phyloP scores from a whole-genome alignment of 2,888 invertebrate genomes.

The Limnephilus marmoratus region DNA sequence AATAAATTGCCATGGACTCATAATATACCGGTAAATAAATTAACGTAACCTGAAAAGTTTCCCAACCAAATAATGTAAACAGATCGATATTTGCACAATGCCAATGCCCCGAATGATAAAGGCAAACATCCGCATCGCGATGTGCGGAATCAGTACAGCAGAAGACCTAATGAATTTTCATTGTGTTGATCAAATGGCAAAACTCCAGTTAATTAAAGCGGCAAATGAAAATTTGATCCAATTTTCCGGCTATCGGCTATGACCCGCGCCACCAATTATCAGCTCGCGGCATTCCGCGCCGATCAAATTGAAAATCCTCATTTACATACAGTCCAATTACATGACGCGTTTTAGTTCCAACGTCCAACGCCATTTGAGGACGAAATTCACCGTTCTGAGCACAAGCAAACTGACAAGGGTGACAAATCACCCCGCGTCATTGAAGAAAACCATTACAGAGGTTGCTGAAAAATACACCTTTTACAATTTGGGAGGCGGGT shows the following conservation, averaged over 20 bases:
- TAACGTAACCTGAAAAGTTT: not conserved
- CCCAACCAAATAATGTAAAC: not conserved
- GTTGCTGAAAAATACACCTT: not conserved
- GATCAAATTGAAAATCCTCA: slow-evolving; percentile 33
- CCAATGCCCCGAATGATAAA: not conserved
- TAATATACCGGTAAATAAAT: too few species aligned
- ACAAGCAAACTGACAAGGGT: too few species aligned
- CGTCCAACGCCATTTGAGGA: not conserved
- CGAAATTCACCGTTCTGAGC: not conserved
- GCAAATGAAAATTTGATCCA: slow-evolving; percentile 21
- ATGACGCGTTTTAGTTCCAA: not conserved
- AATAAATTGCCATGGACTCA: too few species aligned
- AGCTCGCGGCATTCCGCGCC: slow-evolving; percentile 1
- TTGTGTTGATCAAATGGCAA: slow-evolving; percentile 20
- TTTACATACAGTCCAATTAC: slow-evolving; percentile 25
- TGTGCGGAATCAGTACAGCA: not conserved
- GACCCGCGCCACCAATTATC: not conserved
- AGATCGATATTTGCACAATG: not conserved
- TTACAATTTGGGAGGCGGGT: not conserved
- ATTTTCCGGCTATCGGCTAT: slow-evolving; percentile 4
- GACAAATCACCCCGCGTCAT: not conserved
- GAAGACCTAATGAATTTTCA: slow-evolving; percentile 16
- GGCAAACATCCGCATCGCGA: not conserved
- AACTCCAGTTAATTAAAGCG: slow-evolving; percentile 19
- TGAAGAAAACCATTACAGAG: not conserved